Percentiles rank a stretch among this genome's conserved stretches.
phyloP scores from a whole-genome alignment of 2,888 invertebrate genomes.

The Phoenoteleia sp. region DNA sequence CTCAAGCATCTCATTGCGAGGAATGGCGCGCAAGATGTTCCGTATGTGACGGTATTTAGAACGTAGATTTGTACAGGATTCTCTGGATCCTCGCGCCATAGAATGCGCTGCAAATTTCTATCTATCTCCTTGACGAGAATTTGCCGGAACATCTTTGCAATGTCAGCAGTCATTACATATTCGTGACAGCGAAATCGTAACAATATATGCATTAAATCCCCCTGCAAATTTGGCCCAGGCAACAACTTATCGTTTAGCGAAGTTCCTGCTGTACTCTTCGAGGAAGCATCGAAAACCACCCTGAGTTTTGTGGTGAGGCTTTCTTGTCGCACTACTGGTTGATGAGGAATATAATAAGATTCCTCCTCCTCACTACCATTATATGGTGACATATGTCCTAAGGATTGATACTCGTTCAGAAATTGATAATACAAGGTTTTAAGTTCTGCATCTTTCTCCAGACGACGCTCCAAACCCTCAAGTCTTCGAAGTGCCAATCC shows the following conservation, averaged over 20 bases:
- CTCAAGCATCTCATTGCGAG: background rate
- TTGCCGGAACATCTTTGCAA: slow-evolving; percentile 7
- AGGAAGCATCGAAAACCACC: background rate
- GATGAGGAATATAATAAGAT: background rate
- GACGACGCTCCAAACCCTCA: background rate
- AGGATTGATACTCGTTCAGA: background rate
- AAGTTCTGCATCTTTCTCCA: background rate
- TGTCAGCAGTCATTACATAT: background rate
- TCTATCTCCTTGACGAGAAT: background rate
- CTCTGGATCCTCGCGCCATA: background rate
- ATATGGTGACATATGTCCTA: slow-evolving; percentile 1
- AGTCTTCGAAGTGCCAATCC: background rate
- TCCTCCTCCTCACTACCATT: background rate
- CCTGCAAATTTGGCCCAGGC: background rate
- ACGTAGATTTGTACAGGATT: background rate
- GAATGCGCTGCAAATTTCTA: background rate
- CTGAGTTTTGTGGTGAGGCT: background rate
- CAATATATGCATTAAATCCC: background rate
- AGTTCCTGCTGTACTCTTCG: background rate
- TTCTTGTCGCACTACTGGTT: background rate
- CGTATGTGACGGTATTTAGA: background rate
- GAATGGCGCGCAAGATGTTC: background rate
- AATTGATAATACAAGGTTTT: background rate
- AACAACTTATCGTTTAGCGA: background rate
- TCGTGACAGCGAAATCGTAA: background rate